phyloP scores from a whole-genome alignment of 1,140 invertebrate genomes.

The Cryptotermes secundus region DNA sequence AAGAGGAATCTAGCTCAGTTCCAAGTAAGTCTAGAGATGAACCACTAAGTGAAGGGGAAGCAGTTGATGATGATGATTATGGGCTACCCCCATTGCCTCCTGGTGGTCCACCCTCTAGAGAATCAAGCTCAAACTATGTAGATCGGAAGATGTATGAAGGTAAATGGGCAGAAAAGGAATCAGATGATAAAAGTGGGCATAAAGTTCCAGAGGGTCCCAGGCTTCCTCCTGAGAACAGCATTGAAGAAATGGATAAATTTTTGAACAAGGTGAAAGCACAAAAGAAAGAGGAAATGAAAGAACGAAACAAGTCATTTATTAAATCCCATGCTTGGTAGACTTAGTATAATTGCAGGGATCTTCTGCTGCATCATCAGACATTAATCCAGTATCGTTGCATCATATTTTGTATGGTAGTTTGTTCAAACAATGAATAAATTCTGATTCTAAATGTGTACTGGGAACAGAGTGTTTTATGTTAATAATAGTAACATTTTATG shows the following conservation, averaged over 20 bases:
- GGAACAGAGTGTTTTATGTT: background rate
- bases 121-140: slow-evolving; percentile 26
- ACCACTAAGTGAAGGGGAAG: slow-evolving; percentile 69
- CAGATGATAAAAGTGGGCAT: slow-evolving; percentile 40
- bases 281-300: slow-evolving; percentile 52
- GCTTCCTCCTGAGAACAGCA: slow-evolving; percentile 43
- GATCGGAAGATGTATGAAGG: slow-evolving; percentile 51
- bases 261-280: slow-evolving; percentile 53
- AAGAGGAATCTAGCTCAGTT: slow-evolving; percentile 39
- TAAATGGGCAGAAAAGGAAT: slow-evolving; percentile 58
- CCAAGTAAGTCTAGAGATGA: slow-evolving; percentile 52
- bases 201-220: slow-evolving; percentile 41
- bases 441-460: background rate
- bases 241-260: slow-evolving; percentile 55
- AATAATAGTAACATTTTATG: background rate
- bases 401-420: background rate
- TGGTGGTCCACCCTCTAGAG: slow-evolving; percentile 20
- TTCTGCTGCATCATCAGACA: background rate
- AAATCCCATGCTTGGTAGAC: slow-evolving; percentile 24
- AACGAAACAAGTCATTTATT: slow-evolving; percentile 43
- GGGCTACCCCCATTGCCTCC: slow-evolving; percentile 27
- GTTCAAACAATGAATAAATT: background rate
- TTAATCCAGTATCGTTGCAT: background rate
- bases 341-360: background rate
- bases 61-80: slow-evolving; percentile 67